Conservation (phyloP, 2,113 vertebrate genomes). For the Etia nguti region DNA sequence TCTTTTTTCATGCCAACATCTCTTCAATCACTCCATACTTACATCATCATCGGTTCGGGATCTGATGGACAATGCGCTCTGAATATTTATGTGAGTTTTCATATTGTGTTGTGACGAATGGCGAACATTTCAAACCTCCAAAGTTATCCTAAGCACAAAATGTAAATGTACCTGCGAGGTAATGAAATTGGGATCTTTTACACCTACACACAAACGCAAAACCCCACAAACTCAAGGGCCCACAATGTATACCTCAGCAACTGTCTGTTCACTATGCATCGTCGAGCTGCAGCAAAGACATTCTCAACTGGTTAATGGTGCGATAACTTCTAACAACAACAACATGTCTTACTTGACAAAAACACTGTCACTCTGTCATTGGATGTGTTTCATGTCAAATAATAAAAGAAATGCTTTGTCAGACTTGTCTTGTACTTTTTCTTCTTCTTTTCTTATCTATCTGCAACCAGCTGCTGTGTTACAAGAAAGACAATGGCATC, state of each 20-base stretch:
- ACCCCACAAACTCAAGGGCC: conserved; percentile 56
- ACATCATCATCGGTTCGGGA: neutral
- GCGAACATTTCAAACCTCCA: conserved; percentile 26
- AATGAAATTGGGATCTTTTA: conserved; percentile 43
- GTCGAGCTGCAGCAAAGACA: conserved; percentile 57
- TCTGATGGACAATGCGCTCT: conserved; percentile 4
- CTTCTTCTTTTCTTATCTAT: neutral
- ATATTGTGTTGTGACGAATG: conserved; percentile 19
- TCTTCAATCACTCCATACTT: neutral
- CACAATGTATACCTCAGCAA: conserved; percentile 68
- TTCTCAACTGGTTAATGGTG: conserved; percentile 60
- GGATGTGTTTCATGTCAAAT: conserved; percentile 69
- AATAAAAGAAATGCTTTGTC: conserved; percentile 57
- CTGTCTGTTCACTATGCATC: conserved; percentile 70
- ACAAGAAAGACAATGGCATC: neutral
- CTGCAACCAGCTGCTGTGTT: neutral
- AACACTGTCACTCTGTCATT: conserved; percentile 66
- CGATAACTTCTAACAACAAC: conserved; percentile 49
- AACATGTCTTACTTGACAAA: conserved; percentile 60
- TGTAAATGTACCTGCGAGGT: conserved; percentile 49
- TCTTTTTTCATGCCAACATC: conserved; percentile 12
- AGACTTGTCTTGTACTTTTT: neutral
- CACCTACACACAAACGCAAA: neutral
- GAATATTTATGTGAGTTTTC: neutral
- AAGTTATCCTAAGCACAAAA: conserved; percentile 65